Conservation (phyloP, 2,888 invertebrate species). For the Pachymerium ferrugineum region DNA sequence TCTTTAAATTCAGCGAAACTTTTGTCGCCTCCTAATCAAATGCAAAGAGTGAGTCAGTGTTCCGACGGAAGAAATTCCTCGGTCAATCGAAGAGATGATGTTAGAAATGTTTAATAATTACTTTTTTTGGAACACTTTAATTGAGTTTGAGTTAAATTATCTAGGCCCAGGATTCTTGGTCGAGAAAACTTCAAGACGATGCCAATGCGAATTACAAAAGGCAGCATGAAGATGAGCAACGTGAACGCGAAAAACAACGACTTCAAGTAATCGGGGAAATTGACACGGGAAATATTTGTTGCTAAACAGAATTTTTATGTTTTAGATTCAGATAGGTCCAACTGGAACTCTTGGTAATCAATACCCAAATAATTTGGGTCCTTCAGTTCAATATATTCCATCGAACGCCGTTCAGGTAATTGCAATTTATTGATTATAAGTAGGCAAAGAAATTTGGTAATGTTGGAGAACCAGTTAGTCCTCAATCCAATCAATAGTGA, state of each 20-base stretch:
- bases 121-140: too few relatives aligned
- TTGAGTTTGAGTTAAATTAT: too few relatives aligned
- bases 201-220: neutral
- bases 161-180: neutral
- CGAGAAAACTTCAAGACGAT: neutral
- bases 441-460: too few relatives aligned
- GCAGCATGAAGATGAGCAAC: neutral
- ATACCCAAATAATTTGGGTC: neutral
- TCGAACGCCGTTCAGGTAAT: slow-evolving; percentile 28
- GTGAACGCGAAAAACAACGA: neutral
- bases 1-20: neutral
- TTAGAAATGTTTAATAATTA: too few relatives aligned
- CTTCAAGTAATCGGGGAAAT: too few relatives aligned
- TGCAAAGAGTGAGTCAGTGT: neutral
- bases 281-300: too few relatives aligned
- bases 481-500: too few relatives aligned
- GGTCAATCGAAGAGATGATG: neutral
- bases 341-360: neutral
- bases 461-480: too few relatives aligned
- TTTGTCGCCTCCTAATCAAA: neutral
- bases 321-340: neutral
- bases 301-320: too few relatives aligned
- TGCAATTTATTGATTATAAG: too few relatives aligned
- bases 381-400: slow-evolving; percentile 20
- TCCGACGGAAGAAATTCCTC: neutral